Evolutionary conservation across 1,140 invertebrate genomes (phyloP), one percentile per base, ranked within the genome.

Genomic region (Drosophila repleta): DNA sequence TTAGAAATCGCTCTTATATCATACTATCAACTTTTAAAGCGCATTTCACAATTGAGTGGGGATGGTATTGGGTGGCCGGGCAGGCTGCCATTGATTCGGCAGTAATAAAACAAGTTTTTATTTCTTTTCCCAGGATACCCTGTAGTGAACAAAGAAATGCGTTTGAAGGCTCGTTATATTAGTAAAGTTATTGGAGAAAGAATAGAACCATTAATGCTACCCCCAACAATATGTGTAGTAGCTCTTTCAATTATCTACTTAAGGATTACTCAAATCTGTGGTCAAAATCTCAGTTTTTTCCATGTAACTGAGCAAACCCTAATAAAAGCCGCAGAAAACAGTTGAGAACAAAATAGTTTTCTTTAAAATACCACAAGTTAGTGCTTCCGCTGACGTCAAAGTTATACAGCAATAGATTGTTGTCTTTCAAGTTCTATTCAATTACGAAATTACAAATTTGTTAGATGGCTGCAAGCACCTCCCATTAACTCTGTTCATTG

Each of bases 1-100:
- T 71, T 46, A 26, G 17, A 52, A 66, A 58, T 58, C 26, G 37
- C 62, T 57, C 53, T 64, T 57, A 55, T 48, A 64, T 63, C 51
- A 49, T 41, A 21, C 52, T 53, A 49, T 63, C 55, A 64, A 64
- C 64, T 64, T 53, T 52, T 51, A 69, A n/a, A 48, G 26, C n/a
- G 29, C 24, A 29, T 17, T 57, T 51, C 20, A 45, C 52, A 56
- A 32, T 49, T 55, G 17, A 20, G 13, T 11, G 11, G 43, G 21
- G 4, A 45, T 0, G 45, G 7, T 10, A 26, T n/a, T 10, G 4
- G n/a, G 26, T 29, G 29, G 26, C 51, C 21, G 26, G 26, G 29
- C 15, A 20, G 13, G 46, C 20, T 51, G 37, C 24, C 62, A 57
- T 65, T 65, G 61, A 45, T 37, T 71, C 66, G 65, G 18, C 56